A percentile compares a stretch with the other conserved stretches of the same genome.
phyloP scores from a whole-genome alignment of 2,797 vertebrate species.

The Onychomys torridus region DNA sequence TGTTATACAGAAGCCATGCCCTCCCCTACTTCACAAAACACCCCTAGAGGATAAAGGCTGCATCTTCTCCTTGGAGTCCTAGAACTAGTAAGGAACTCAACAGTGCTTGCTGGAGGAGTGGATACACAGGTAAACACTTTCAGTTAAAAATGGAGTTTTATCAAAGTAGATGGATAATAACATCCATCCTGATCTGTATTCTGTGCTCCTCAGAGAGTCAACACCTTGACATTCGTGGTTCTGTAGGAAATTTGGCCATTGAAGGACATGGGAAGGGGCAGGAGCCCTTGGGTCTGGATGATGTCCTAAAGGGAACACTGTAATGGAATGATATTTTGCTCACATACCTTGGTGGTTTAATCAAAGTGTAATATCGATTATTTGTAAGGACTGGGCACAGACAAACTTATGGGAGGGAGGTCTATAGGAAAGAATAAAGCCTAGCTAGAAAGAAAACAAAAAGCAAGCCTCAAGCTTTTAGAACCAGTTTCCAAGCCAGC shows the following conservation, averaged over 20 bases:
- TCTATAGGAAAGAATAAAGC: neutral
- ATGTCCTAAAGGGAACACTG: neutral
- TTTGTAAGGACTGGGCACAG: neutral
- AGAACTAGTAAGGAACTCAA: neutral
- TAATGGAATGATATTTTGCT: neutral
- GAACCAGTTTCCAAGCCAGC: slow-evolving; percentile 12
- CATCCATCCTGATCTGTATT: neutral
- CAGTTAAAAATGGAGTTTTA: neutral
- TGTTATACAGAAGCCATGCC: neutral
- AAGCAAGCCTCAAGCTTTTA: neutral
- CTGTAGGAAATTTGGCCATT: neutral
- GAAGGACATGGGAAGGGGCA: neutral
- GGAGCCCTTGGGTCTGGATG: neutral
- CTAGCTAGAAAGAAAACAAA: neutral
- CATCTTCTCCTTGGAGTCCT: neutral
- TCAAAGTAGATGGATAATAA: neutral
- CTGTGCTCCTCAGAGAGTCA: neutral
- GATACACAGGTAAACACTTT: neutral
- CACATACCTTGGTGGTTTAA: neutral
- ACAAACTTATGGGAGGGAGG: neutral
- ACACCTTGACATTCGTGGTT: neutral
- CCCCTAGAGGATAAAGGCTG: neutral
- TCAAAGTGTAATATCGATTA: neutral
- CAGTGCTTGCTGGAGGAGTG: neutral
- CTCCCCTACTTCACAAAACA: neutral